Evolutionary conservation across 2,888 invertebrate genomes (phyloP), one percentile per base, ranked within the genome.

Genomic region (Kryphioiulus occultus): DNA sequence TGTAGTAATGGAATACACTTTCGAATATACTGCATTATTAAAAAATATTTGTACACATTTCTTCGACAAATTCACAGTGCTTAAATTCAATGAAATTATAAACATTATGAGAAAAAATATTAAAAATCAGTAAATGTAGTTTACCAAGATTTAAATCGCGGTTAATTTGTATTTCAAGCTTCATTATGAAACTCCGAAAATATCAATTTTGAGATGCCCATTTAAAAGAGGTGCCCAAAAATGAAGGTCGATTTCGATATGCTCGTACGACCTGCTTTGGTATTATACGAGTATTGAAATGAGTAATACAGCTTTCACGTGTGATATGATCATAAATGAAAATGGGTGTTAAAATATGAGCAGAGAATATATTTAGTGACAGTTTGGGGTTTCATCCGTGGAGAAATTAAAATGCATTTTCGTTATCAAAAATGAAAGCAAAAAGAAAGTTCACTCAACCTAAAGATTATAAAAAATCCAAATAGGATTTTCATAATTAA

Each of bases 261-360:
- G 15, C 17, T 30, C 59, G 22, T 22, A 26, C 30, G 3, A 10
- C 44, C 12, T 44, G 9, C 15, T 44, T 12, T 44, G 15, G 35
- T 68, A 68, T 68, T 78, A 78, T 78, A 78, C 15, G 17, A 78
- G 78, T 32, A 78, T 78, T 26, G 78, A 78, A 78, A 78, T 78
- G 78, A 78, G 78, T 78, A 78, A 78, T 78, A 30, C 26, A 78
- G 78, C 78, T 78, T 30, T 78, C 78, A 78, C 78, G 26, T 9
- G 78, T 78, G 78, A 78, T 78, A 78, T 30, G 78, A 78, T 78
- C 78, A 30, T 78, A 78, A 78, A 78, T 78, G 78, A 78, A 78
- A 78, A 78, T 78, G 78, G 78, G 78, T 78, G 78, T 78, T 78
- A 78, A 78, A 78, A 78, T 78, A 78, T 78, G 78, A 78, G 78